phyloP scores from a whole-genome alignment of 2,888 invertebrate genomes.

The Andrena marginata region DNA sequence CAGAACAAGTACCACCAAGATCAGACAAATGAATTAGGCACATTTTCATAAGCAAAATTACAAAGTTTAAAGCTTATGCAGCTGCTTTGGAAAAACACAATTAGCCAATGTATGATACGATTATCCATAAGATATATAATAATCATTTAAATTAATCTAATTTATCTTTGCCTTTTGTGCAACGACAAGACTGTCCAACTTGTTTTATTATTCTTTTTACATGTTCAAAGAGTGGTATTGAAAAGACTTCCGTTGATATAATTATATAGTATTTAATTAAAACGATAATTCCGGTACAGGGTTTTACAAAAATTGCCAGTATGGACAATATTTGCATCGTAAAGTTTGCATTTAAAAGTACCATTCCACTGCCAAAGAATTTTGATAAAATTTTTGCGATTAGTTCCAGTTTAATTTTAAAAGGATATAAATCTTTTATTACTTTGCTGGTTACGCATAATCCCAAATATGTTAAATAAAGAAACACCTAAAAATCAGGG shows the following conservation, averaged over 20 bases:
- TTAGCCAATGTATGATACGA: constrained; percentile 26
- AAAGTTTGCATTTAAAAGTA: constrained; percentile 25
- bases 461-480: constrained; percentile 25
- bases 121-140: constrained; percentile 19
- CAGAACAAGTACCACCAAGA: constrained; percentile 84
- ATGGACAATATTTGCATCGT: constrained; percentile 32
- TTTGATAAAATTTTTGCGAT: constrained; percentile 13
- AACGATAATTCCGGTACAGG: constrained; percentile 32
- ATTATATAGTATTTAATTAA: constrained; percentile 35
- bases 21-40: constrained; percentile 79
- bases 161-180: constrained; percentile 29
- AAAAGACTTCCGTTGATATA: constrained; percentile 33
- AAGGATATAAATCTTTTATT: constrained; percentile 33
- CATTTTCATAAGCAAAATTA: constrained; percentile 76
- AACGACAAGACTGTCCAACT: constrained; percentile 39
- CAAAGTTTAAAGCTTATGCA: constrained; percentile 34
- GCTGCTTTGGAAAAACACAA: constrained; percentile 39
- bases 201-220: neutral
- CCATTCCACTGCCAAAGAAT: constrained; percentile 23
- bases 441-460: constrained; percentile 9
- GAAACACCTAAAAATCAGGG: constrained; percentile 63
- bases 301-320: constrained; percentile 25
- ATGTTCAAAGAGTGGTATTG: constrained; percentile 31
- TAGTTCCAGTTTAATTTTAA: constrained; percentile 10
- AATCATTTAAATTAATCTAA: constrained; percentile 25